Evolutionary conservation across 2,797 vertebrate genomes (phyloP).

Genomic region (Coregonus sp.): DNA sequence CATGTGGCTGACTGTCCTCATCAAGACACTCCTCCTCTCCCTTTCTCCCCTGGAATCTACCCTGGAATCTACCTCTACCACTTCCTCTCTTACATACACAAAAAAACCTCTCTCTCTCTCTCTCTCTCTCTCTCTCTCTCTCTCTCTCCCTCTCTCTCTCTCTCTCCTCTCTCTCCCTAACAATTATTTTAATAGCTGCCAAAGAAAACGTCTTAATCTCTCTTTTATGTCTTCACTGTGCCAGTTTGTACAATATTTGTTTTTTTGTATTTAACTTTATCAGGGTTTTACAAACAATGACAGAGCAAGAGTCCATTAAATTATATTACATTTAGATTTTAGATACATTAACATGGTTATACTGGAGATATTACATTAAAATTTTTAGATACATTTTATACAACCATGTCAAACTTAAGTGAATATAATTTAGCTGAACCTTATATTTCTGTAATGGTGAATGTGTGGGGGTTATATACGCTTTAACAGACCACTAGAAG

Average conservation of each 20-base stretch:
- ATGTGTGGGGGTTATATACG: background rate
- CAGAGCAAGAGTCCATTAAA: too few species aligned
- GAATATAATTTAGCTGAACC: too few species aligned
- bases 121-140: background rate
- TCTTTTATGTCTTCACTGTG: background rate
- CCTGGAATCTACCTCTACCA: background rate
- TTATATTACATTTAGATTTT: too few species aligned
- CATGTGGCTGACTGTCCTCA: background rate
- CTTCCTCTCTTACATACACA: background rate
- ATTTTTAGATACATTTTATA: too few species aligned
- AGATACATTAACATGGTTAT: too few species aligned
- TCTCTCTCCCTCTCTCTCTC: background rate
- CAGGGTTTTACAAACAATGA: too few species aligned
- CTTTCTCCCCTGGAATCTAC: background rate
- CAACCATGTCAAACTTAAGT: too few species aligned
- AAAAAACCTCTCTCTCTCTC: background rate
- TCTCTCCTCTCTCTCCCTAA: background rate
- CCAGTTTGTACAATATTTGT: too few species aligned
- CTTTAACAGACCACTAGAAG: background rate
- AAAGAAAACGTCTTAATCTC: background rate
- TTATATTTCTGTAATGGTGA: too few species aligned
- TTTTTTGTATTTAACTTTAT: too few species aligned
- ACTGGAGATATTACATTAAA: too few species aligned
- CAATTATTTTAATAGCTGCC: background rate
- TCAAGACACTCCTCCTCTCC: background rate